Base-by-base conservation (phyloP, 2,888 invertebrate genomes). In the Cerceris rybyensis region DNA sequence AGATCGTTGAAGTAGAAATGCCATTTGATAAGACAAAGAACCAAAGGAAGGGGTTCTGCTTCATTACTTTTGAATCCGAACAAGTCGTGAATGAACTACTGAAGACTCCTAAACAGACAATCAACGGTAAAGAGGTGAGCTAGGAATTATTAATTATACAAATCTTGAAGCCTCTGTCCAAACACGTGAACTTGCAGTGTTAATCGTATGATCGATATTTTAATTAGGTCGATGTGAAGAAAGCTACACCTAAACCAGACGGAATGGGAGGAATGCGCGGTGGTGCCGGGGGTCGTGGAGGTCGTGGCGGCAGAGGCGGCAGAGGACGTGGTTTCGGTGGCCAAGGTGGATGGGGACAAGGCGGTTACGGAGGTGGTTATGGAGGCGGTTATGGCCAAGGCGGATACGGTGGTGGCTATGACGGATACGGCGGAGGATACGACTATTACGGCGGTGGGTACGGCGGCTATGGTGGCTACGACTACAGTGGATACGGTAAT, bases 1-100 rank as follows among this genome's bases (percentile, higher is more conserved):
- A 98, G 98, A 97, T 98, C 89, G 96, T 98, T 80, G 98, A 98
- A 90, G 96, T 98, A 73, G 99, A 99, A 93, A 97, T 98, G 96
- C 99, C 99, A 75, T 98, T 97, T 90, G 99, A 99, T 93, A 98
- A 98, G 93, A 96, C 97, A 92, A 98, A 98, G 95, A 98, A 98
- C 93, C 98, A 98, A 93, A 96, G 98, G 89, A 97, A 98, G 94
- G 98, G 97, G 78, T 99, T 99, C 94, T 98, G 98, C 92, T 99
- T 99, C 93, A 98, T 99, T 92, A 98, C 98, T 85, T 99, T 98
- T 91, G 98, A 99, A 92, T 97, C 97, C 43, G 98, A 98, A 93
- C 97, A 97, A 93, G 97, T 98, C 69, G 98, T 98, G 43, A 97
- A 97, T 90, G 98, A 98, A 92, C 94, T 98, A 67, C 94, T 98